Evolutionary conservation across 2,113 vertebrate species (phyloP).

Genomic region (Alectura lathami): DNA sequence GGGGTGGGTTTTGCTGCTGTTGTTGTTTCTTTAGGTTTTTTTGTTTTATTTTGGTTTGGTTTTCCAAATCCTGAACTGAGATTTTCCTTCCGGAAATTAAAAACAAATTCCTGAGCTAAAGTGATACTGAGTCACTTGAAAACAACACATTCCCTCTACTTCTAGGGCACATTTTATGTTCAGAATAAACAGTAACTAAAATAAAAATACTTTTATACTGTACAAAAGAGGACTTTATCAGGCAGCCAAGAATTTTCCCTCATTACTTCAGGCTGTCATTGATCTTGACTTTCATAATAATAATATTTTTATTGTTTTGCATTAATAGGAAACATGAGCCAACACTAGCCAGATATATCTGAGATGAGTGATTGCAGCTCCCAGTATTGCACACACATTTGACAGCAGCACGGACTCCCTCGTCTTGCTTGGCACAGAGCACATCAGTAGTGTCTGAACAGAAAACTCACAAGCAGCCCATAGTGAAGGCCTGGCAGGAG

Average conservation of each 20-base stretch:
- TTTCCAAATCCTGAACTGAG: not conserved
- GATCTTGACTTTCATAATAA: constrained; percentile 53
- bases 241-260: constrained; percentile 58
- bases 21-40: not conserved
- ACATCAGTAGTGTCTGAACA: not conserved
- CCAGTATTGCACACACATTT: not conserved
- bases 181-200: constrained; percentile 42
- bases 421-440: not conserved
- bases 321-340: constrained; percentile 21
- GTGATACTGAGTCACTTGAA: constrained; percentile 17
- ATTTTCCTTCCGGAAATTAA: constrained; percentile 17
- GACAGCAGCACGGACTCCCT: not conserved
- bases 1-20: not conserved
- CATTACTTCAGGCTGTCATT: constrained; percentile 65
- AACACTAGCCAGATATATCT: not conserved
- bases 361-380: not conserved
- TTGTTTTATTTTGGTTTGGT: not conserved
- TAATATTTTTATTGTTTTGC: constrained; percentile 65
- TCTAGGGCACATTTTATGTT: constrained; percentile 43
- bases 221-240: constrained; percentile 58
- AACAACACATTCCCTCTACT: constrained; percentile 42
- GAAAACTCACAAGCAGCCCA: not conserved
- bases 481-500: not conserved
- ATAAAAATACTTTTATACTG: constrained; percentile 43
- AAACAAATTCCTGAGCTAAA: constrained; percentile 37